Base-by-base conservation (phyloP, 53 echinoderm and acorn worm species). In the Echinometra lucunter region DNA sequence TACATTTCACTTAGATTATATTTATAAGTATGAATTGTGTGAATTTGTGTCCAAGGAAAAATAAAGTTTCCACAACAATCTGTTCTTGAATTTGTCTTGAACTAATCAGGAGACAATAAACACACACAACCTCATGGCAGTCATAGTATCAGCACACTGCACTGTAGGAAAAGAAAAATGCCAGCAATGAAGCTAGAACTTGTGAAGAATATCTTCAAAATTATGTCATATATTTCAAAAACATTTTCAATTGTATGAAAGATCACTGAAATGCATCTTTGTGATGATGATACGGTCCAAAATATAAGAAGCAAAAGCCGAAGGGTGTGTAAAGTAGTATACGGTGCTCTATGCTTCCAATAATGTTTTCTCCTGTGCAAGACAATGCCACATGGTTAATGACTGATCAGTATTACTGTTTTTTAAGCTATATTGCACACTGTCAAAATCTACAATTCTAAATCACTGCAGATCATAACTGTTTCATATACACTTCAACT, bases 381-480 rank as follows among this genome's bases (percentile, higher is more conserved):
- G 19, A 78, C 23, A 40, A 21, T 78, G 78, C 19, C 21, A 21
- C 23, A 12, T 78, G 78, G 42, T 34, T 7, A 69, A 69, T 1
- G 32, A 5, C 18, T 78, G 32, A 35, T 30, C 38, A 78, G 19
- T 78, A 72, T 78, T 78, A 78, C 78, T 78, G 38, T 78, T 78
- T 40, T n/a, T 72, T 19, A 35, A 78, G 38, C 40, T 78, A 78
- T 85, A 85, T 85, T 85, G 85, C 85, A 85, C 85, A 85, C 85
- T 28, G 85, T 49, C 37, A 85, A 47, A 49, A n/a, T 85, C 45
- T 85, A 85, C 30, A 28, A 49, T 85, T 2, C 85, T 85, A 85
- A 10, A n/a, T 85, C 47, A 85, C 85, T 27, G 85, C 85, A 85
- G 49, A 85, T 47, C 53, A 45, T 85, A 28, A 45, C 10, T 47